Conservation (phyloP, 2,888 invertebrate species). For the Deilephila elpenor region DNA sequence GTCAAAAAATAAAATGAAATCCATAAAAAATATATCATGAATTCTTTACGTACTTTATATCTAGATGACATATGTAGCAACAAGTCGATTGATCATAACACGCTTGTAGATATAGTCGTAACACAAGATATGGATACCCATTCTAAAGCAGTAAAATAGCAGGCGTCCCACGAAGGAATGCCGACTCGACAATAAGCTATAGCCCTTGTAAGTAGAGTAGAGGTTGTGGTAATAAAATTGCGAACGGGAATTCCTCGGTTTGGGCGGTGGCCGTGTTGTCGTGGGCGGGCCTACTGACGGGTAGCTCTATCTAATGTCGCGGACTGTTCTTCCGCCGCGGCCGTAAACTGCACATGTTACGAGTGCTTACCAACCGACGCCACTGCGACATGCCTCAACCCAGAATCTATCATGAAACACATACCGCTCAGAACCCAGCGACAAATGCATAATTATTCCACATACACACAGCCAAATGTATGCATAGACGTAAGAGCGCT, state of each 20-base stretch:
- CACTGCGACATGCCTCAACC: conserved; percentile 23
- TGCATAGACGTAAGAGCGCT: conserved; percentile 36
- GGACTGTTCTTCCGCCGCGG: conserved; percentile 51
- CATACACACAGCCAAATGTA: conserved; percentile 18
- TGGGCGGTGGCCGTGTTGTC: conserved; percentile 38
- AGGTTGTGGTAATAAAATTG: conserved; percentile 57
- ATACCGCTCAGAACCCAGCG: background rate
- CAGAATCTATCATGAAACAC: conserved; percentile 41
- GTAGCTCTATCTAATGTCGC: conserved; percentile 52
- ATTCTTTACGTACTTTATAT: no score
- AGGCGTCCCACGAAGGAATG: conserved; percentile 44
- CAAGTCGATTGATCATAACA: no score
- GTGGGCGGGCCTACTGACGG: conserved; percentile 39
- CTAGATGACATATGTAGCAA: no score
- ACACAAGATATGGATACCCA: conserved; percentile 24
- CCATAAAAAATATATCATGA: no score
- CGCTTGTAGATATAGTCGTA: background rate
- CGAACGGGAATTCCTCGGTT: conserved; percentile 49
- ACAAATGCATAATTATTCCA: conserved; percentile 15
- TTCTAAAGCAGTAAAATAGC: conserved; percentile 38
- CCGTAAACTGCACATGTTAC: conserved; percentile 72
- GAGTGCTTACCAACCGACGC: conserved; percentile 53
- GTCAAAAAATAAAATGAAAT: no score
- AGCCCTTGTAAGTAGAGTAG: conserved; percentile 34
- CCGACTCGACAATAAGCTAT: conserved; percentile 54